Base-by-base conservation (phyloP, 1,140 invertebrate species). In the Aphelinus atriplicis region DNA sequence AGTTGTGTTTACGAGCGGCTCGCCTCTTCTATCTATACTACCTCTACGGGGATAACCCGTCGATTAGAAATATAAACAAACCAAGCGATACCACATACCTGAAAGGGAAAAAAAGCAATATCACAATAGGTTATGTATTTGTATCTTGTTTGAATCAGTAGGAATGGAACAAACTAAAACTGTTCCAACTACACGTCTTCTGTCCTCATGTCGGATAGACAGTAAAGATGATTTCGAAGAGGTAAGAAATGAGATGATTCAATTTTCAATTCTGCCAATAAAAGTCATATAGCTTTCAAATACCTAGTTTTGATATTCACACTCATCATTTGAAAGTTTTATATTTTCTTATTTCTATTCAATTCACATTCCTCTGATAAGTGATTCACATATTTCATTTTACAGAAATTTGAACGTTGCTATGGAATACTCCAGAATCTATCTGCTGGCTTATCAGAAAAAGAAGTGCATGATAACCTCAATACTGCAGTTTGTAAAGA, bases 401-500 rank as follows among this genome's bases (percentile, higher is more conserved):
- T 93, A 91, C 90, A 98, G 96, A 96, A 95, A 91, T 94, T 96
- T 81, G 95, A 97, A 84, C 92, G 93, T 83, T 94, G 94, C 80
- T 95, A 94, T 86, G 88, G 88, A 75, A 91, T 90, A 80, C 89
- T 98, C 68, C 93, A 94, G 85, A 92, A 90, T 79, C 87, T 97
- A 76, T 92, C 93, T 47, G 89, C 91, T 71, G 95, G 95, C 71
- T 90, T 96, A 74, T 96, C 95, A 73, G 97, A 98, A 84, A 96
- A 97, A 85, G 97, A 98, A 88, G 92, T 94, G 76, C 96, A 98
- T 83, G 96, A 98, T 87, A 93, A 93, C 7, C 89, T 98, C 7
- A 96, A 95, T 83, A 95, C 93, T 87, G 92, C 94, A 53, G 93
- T 96, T 63, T 94, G 94, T 82, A 97, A 97, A 85, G 95, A 96